Evolutionary conservation across 2,888 invertebrate species (phyloP), one percentile per base, ranked within the genome.

Genomic region (Hybos culiciformis): DNA sequence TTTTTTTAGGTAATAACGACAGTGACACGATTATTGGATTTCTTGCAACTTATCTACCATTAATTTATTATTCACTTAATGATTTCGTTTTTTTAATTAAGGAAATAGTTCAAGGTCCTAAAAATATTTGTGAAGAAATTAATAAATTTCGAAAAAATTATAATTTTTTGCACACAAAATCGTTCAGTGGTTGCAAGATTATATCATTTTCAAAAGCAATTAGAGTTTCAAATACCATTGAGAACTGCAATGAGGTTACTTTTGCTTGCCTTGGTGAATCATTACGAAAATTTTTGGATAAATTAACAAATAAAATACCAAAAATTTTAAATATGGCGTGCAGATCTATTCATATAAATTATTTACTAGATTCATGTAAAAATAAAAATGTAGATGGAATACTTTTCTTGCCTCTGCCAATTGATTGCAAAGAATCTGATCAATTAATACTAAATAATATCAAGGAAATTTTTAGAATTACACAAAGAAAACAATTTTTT

Each of bases 171-270:
- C 63, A 66, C 39, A 53, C 60, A 41, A 62, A 62, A 46, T 63
- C 65, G 0, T 63, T 64, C 46, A 61, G 61, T 2, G 66, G 66
- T 0, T 54, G 66, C 11, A 65, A 66, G 50, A 60, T 64, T 5
- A 56, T 65, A 4, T 59, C 65, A 1, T 66, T 63, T 36, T 60
- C 63, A 3, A 59, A 60, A 2, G 57, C 59, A 8, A 57, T 66
- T n/a, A n/a, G n/a, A n/a, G 54, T 60, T 48, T 58, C 69, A 53
- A 51, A 63, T 46, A 54, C 50, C 9, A 41, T 66, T 3, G 53
- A 60, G 4, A 49, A 56, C 5, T 57, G 60, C 4, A 64, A 59
- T 0, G 65, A 66, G 37, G 61, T 59, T 14, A 53, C 58, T 2
- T 46, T 63, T n/a, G 52, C 60, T 26, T 61, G 66, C 37, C 43